Percentiles rank a stretch among this genome's conserved stretches.
phyloP scores from a whole-genome alignment of 2,797 vertebrate species.

The Pseudocheirus occidentalis region DNA sequence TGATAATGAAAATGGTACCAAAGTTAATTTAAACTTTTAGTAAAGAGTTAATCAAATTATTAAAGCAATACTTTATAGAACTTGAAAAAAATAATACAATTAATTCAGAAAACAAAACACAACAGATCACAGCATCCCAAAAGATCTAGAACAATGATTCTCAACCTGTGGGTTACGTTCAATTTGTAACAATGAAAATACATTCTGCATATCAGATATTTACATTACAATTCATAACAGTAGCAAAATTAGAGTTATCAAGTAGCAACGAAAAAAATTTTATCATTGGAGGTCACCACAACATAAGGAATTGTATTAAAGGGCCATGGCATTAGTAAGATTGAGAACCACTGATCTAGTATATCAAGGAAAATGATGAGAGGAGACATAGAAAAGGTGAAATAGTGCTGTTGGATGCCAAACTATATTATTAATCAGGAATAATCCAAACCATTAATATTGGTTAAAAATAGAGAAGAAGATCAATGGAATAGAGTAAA shows the following conservation, averaged over 20 bases:
- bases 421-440: background rate
- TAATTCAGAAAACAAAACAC: background rate
- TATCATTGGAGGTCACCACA: no score
- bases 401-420: background rate
- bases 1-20: background rate
- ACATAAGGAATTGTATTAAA: no score
- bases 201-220: no score
- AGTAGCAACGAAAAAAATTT: no score
- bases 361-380: background rate
- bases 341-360: no score
- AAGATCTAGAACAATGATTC: background rate
- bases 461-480: background rate
- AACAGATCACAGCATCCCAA: background rate
- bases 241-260: no score
- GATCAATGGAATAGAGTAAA: background rate
- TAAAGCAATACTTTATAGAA: background rate
- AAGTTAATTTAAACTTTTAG: background rate
- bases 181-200: no score
- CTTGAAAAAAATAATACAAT: background rate
- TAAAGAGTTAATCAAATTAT: background rate
- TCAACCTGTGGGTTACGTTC: no score
- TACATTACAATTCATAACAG: no score
- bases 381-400: background rate
- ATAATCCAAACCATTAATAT: background rate
- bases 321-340: no score